phyloP scores from a whole-genome alignment of 2,113 vertebrate genomes.

The Nerophis ophidion region DNA sequence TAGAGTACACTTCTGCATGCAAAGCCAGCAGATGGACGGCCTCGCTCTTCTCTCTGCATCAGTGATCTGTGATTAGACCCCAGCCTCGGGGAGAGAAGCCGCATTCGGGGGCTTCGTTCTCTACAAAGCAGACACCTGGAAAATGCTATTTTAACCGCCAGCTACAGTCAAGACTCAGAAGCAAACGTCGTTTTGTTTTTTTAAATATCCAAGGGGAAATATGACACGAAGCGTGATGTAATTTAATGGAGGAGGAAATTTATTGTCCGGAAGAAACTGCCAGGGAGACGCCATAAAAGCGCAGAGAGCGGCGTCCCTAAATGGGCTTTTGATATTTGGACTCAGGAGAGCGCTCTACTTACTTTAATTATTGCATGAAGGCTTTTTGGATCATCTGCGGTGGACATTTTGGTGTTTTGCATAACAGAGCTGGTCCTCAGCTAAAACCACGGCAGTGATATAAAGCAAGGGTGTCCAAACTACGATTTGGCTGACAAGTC shows the following conservation, averaged over 20 bases:
- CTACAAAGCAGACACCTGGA: slow-evolving; percentile 27
- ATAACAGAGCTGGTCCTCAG: not conserved
- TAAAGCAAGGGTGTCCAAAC: too few species aligned
- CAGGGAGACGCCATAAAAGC: slow-evolving; percentile 3
- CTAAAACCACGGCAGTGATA: too few species aligned
- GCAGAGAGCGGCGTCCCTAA: slow-evolving; percentile 14
- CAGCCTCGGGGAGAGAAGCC: slow-evolving; percentile 30
- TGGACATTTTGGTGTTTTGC: too few species aligned
- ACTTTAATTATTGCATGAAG: slow-evolving; percentile 1
- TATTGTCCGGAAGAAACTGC: slow-evolving; percentile 28
- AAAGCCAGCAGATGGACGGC: slow-evolving; percentile 61
- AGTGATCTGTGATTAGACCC: slow-evolving; percentile 62
- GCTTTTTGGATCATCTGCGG: not conserved
- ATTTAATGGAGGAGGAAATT: slow-evolving; percentile 37
- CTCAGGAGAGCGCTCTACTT: not conserved
- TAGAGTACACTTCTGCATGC: not conserved
- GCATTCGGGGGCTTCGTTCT: not conserved
- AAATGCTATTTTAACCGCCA: slow-evolving; percentile 20
- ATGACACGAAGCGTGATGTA: slow-evolving; percentile 29
- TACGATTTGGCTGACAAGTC: too few species aligned
- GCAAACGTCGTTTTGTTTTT: not conserved
- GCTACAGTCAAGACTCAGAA: slow-evolving; percentile 7
- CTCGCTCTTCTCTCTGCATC: slow-evolving; percentile 50
- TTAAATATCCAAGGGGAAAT: slow-evolving; percentile 29
- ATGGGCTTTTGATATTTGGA: slow-evolving; percentile 11